phyloP scores from a whole-genome alignment of 2,113 vertebrate genomes.

The Hemiprocne comata region DNA sequence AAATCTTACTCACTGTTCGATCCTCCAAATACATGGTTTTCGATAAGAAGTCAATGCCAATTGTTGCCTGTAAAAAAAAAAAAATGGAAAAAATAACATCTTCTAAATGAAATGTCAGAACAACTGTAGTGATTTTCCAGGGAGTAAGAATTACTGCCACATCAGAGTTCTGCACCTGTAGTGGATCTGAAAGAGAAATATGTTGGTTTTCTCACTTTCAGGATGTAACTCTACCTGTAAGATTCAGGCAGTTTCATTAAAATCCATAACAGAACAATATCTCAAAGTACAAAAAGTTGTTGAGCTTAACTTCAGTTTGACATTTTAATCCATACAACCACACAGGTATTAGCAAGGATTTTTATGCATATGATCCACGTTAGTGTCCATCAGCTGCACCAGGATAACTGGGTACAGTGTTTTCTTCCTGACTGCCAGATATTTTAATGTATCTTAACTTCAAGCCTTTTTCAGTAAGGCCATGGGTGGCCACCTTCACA shows the following conservation, averaged over 20 bases:
- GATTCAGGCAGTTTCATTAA: neutral
- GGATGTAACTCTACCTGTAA: fast-evolving
- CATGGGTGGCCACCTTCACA: neutral
- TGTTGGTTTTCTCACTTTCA: neutral
- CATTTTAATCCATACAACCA: neutral
- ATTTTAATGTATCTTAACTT: neutral
- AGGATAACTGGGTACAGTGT: neutral
- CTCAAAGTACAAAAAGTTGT: neutral
- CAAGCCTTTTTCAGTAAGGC: neutral
- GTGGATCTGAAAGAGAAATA: neutral
- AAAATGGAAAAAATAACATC: neutral
- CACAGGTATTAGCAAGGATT: neutral
- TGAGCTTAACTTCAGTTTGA: neutral
- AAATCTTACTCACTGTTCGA: slow-evolving; percentile 92
- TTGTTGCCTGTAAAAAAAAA: slow-evolving; percentile 87
- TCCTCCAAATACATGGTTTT: slow-evolving; percentile 99
- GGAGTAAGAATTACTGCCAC: neutral
- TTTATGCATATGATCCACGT: fast-evolving
- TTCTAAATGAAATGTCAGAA: neutral
- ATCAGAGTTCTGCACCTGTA: neutral
- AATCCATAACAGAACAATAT: neutral
- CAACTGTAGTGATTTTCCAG: neutral
- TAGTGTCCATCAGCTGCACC: too few relatives aligned
- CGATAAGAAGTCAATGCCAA: slow-evolving; percentile 98
- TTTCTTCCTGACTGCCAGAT: neutral